These are phyloP conservation scores for Aplodontia rufa DNA, from an alignment of 2,113 vertebrate species.

Conservation along the genomic window DNA sequence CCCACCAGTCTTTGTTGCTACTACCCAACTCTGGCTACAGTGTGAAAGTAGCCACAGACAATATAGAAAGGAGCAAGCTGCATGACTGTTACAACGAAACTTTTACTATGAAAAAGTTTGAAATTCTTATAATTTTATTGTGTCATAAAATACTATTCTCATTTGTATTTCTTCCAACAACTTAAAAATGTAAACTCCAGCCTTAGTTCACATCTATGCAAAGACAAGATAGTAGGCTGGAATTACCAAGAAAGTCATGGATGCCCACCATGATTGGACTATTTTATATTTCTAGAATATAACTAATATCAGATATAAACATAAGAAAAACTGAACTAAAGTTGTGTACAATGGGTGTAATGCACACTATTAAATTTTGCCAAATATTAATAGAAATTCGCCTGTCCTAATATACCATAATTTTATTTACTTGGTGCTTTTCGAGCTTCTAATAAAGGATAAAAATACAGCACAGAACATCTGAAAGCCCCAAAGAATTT, in stretches of 20 bases:
- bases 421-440: background rate
- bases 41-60: background rate
- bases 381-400: background rate
- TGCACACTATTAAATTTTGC: conserved; percentile 41
- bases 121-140: background rate
- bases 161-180: background rate
- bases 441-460: background rate
- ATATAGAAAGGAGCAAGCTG: background rate
- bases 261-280: background rate
- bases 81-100: conserved; percentile 28
- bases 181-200: background rate
- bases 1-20: conserved; percentile 28
- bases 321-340: conserved; percentile 50
- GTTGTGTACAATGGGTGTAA: conserved; percentile 28
- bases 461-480: background rate
- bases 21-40: background rate
- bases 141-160: conserved; percentile 10
- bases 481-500: background rate
- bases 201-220: background rate
- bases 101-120: conserved; percentile 50
- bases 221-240: background rate
- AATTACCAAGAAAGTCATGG: background rate
- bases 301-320: conserved; percentile 22
- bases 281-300: background rate
- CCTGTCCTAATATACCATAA: background rate